These are phyloP conservation scores for Cinclus cinclus DNA, from an alignment of 2,113 vertebrate genomes.

Conservation along the genomic window DNA sequence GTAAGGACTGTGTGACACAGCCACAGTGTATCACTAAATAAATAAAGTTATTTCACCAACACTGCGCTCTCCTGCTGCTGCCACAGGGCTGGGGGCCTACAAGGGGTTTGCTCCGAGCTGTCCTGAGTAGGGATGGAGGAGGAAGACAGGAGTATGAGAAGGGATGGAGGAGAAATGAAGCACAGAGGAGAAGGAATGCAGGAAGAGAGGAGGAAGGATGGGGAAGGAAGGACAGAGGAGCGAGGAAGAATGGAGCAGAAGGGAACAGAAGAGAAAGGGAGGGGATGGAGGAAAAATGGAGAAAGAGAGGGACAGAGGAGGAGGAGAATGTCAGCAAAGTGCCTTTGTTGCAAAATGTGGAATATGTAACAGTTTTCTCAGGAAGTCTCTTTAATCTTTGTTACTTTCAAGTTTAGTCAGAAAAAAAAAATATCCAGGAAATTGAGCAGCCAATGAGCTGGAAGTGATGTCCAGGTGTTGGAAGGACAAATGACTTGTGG, in stretches of 20 bases:
- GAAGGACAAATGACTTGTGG: neutral
- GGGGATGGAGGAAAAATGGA: too few species aligned
- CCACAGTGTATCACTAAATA: conserved; percentile 52
- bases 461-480: neutral
- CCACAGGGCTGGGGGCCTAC: rapidly evolving
- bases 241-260: neutral
- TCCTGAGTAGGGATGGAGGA: neutral
- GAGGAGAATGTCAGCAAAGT: too few species aligned
- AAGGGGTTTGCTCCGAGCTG: neutral
- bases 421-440: neutral
- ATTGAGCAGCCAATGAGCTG: neutral
- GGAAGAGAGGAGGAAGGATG: too few species aligned
- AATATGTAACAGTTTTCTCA: neutral
- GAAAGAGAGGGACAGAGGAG: too few species aligned
- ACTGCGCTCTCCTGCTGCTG: neutral
- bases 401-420: neutral
- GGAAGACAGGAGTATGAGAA: neutral
- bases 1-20: conserved; percentile 87
- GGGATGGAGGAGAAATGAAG: neutral
- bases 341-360: neutral
- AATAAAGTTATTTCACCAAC: conserved; percentile 86
- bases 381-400: neutral
- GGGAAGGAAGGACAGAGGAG: neutral
- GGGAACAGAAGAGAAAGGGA: too few species aligned
- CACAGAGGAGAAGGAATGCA: too few species aligned